phyloP scores from a whole-genome alignment of 2,797 vertebrate genomes.

The Rhadinocentrus ornatus region DNA sequence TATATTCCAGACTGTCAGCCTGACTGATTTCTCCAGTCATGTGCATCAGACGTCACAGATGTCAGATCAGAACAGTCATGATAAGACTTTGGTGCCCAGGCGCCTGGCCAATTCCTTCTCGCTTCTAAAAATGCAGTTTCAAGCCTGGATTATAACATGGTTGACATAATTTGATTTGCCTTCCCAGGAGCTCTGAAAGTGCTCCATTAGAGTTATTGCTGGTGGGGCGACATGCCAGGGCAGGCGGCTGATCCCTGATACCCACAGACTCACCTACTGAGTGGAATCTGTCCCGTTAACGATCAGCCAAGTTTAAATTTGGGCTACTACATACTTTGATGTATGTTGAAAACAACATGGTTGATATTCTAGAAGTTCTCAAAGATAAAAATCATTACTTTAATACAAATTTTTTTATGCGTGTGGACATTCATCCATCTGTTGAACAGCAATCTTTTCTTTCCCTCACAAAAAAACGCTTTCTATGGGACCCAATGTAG shows the following conservation, averaged over 20 bases:
- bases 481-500: background rate
- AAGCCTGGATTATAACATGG: slow-evolving; percentile 70
- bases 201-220: slow-evolving; percentile 78
- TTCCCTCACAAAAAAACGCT: background rate
- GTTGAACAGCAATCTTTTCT: slow-evolving; percentile 1
- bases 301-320: slow-evolving; percentile 64
- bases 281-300: slow-evolving; percentile 67
- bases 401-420: background rate
- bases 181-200: slow-evolving; percentile 77
- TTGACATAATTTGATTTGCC: slow-evolving; percentile 75
- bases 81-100: slow-evolving; percentile 5
- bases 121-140: slow-evolving; percentile 32
- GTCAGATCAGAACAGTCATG: slow-evolving; percentile 46
- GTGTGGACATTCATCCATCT: slow-evolving; percentile 3
- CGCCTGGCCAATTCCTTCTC: slow-evolving; percentile 7
- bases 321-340: slow-evolving; percentile 43
- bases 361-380: background rate
- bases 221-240: slow-evolving; percentile 60
- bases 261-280: slow-evolving; percentile 77
- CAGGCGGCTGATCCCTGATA: slow-evolving; percentile 63
- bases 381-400: background rate
- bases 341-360: slow-evolving; percentile 7
- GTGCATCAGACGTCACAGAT: slow-evolving; percentile 48
- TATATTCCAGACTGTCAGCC: slow-evolving; percentile 27
- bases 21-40: slow-evolving; percentile 24